Evolutionary conservation across 2,113 vertebrate genomes (phyloP).

Genomic region (Bubo scandiacus): DNA sequence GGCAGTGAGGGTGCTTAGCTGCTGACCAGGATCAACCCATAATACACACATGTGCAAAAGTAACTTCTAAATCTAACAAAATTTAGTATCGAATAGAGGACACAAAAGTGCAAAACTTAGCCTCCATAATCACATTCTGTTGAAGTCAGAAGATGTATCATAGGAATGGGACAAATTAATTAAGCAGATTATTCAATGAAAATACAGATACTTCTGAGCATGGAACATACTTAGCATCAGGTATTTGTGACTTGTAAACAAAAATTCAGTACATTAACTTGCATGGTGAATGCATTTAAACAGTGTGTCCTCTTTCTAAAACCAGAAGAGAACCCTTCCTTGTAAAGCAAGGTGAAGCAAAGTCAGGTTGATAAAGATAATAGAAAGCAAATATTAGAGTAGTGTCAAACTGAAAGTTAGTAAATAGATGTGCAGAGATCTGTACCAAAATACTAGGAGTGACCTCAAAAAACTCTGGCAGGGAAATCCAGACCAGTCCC

Average conservation of each 20-base stretch:
- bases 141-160: background rate
- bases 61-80: background rate
- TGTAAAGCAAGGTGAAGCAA: background rate
- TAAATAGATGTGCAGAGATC: background rate
- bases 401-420: background rate
- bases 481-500: conserved; percentile 18
- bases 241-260: background rate
- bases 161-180: background rate
- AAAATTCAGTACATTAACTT: background rate
- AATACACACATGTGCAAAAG: background rate
- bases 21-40: background rate
- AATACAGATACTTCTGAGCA: background rate
- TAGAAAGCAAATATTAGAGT: background rate
- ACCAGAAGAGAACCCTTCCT: background rate
- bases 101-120: background rate
- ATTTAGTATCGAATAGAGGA: background rate
- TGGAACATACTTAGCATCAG: background rate
- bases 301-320: background rate
- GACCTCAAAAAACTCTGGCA: background rate
- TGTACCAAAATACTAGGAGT: background rate
- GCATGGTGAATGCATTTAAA: background rate
- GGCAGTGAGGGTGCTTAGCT: background rate
- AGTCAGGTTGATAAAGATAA: background rate
- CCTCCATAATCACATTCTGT: background rate
- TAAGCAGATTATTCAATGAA: background rate